phyloP scores from a whole-genome alignment of 2,797 vertebrate genomes.

The Myotis vivesi region DNA sequence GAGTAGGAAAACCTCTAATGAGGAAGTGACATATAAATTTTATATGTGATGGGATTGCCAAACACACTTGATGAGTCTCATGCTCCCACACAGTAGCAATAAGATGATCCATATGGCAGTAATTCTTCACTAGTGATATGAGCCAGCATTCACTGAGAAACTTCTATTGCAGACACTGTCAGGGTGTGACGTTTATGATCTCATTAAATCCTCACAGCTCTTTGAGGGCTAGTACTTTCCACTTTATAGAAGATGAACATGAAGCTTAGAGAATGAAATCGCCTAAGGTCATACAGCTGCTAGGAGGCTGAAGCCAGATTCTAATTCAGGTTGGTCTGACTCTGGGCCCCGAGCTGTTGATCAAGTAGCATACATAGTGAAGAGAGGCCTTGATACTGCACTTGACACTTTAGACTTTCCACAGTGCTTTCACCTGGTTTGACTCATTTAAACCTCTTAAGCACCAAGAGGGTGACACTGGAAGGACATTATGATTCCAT shows the following conservation, averaged over 20 bases:
- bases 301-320: neutral
- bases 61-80: neutral
- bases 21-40: neutral
- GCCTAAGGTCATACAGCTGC: neutral
- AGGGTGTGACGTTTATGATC: neutral
- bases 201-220: slow-evolving; percentile 33
- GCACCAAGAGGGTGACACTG: neutral
- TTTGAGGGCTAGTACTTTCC: slow-evolving; percentile 15
- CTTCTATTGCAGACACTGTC: neutral
- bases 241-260: neutral
- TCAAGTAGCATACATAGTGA: neutral
- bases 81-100: neutral
- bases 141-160: neutral
- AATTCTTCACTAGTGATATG: neutral
- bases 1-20: neutral
- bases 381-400: neutral
- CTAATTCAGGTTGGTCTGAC: neutral
- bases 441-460: neutral
- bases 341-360: neutral
- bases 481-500: neutral
- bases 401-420: neutral
- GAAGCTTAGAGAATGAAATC: neutral
- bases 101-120: neutral
- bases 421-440: neutral
- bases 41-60: neutral